phyloP scores from a whole-genome alignment of 2,797 vertebrate genomes.

The Clarias platycephalus region DNA sequence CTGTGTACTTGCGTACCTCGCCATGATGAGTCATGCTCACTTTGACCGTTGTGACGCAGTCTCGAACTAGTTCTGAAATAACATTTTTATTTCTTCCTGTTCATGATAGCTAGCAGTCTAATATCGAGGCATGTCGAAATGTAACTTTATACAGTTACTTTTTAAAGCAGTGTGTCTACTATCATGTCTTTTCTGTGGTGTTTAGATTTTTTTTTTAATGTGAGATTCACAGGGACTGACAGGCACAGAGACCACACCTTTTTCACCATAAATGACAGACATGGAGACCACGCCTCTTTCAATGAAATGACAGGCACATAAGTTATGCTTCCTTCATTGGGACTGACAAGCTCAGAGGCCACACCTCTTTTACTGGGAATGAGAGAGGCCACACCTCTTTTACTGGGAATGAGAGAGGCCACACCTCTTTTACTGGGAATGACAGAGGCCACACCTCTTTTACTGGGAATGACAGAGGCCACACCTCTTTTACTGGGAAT shows the following conservation, averaged over 20 bases:
- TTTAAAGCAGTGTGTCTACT: not conserved
- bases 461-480: not conserved
- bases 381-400: not conserved
- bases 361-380: not conserved
- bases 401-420: no score
- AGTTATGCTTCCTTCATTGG: not conserved
- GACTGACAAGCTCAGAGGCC: not conserved
- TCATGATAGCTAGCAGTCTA: not conserved
- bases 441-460: not conserved
- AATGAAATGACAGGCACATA: no score
- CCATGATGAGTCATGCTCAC: conserved; percentile 4
- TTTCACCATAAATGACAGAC: not conserved
- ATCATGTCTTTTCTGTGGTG: not conserved
- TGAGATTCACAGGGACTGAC: not conserved
- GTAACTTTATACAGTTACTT: no score
- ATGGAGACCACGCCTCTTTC: not conserved
- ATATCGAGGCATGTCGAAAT: no score
- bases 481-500: no score
- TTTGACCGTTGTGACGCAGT: not conserved
- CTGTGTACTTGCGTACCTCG: conserved; percentile 16
- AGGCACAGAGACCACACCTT: not conserved
- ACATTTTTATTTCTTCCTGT: not conserved
- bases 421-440: not conserved
- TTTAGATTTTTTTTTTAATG: not conserved
- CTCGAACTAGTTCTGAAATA: not conserved